Percentiles rank a stretch among this genome's conserved stretches.
Conservation (phyloP, 1,140 invertebrate species). For the Thrips palmi region DNA sequence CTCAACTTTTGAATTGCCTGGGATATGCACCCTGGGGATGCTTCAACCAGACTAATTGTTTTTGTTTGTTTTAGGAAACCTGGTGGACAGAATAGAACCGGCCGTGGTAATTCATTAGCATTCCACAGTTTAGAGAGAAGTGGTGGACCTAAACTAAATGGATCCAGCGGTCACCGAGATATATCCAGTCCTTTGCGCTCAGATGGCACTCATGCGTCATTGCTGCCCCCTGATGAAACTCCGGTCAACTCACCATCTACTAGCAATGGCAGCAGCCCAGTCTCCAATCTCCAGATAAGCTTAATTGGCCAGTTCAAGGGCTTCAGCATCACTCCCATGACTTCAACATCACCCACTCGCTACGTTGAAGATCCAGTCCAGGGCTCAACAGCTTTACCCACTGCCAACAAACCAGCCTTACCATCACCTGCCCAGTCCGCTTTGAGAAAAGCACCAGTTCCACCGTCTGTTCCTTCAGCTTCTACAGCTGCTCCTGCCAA, state of each 20-base stretch:
- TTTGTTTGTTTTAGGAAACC: too few relatives aligned
- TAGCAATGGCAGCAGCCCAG: conserved; percentile 28
- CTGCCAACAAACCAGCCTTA: background rate
- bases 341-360: conserved; percentile 24
- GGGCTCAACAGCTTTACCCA: background rate
- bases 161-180: too few relatives aligned
- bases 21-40: too few relatives aligned
- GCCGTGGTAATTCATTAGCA: too few relatives aligned
- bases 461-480: too few relatives aligned
- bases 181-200: conserved; percentile 14
- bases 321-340: conserved; percentile 51
- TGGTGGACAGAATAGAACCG: too few relatives aligned
- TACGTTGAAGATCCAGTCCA: too few relatives aligned
- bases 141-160: too few relatives aligned
- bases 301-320: conserved; percentile 74
- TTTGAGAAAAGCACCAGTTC: conserved; percentile 12
- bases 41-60: too few relatives aligned
- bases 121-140: too few relatives aligned
- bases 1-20: too few relatives aligned
- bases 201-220: conserved; percentile 14
- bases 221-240: conserved; percentile 31
- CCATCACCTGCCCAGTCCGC: conserved; percentile 7
- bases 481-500: too few relatives aligned
- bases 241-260: conserved; percentile 25
- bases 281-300: conserved; percentile 30